These are phyloP conservation scores for Lateolabrax maculatus DNA, from an alignment of 2,797 vertebrate genomes.

Conservation along the genomic window DNA sequence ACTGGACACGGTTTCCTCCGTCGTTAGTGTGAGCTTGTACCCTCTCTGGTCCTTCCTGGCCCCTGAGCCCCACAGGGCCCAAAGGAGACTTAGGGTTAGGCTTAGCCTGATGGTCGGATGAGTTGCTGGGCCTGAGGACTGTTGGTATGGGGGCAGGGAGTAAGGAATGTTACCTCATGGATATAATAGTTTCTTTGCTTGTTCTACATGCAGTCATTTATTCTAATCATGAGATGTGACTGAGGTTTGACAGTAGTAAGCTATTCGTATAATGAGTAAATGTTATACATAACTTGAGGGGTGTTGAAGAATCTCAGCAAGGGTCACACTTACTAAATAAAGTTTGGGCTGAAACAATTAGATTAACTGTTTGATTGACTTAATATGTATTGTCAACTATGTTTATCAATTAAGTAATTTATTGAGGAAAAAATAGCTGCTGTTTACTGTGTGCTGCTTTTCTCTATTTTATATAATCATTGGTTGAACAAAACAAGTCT, in stretches of 20 bases:
- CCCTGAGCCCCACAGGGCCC: slow-evolving; percentile 71
- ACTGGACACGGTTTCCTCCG: slow-evolving; percentile 85
- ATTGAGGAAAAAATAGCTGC: not conserved
- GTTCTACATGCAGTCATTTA: slow-evolving; percentile 12
- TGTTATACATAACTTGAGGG: not conserved
- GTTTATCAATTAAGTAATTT: not conserved
- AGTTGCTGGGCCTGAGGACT: slow-evolving; percentile 43
- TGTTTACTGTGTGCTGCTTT: not conserved
- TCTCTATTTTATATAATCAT: not conserved
- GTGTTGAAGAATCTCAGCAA: not conserved
- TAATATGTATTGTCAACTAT: not conserved
- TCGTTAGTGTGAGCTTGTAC: slow-evolving; percentile 80
- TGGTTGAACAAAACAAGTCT: not conserved
- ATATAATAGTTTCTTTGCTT: slow-evolving; percentile 18
- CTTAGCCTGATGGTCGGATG: slow-evolving; percentile 60
- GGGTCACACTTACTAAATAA: not conserved
- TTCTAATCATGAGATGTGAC: slow-evolving; percentile 8
- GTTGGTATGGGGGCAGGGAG: slow-evolving; percentile 55
- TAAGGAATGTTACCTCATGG: slow-evolving; percentile 23
- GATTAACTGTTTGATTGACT: not conserved
- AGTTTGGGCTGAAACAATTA: not conserved
- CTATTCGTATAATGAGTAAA: not conserved
- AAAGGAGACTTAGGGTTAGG: slow-evolving; percentile 67
- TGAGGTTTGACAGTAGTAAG: not conserved
- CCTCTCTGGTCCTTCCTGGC: slow-evolving; percentile 77